These are phyloP conservation scores for Andrena flavipes DNA, from an alignment of 2,888 invertebrate species.

Conservation along the genomic window DNA sequence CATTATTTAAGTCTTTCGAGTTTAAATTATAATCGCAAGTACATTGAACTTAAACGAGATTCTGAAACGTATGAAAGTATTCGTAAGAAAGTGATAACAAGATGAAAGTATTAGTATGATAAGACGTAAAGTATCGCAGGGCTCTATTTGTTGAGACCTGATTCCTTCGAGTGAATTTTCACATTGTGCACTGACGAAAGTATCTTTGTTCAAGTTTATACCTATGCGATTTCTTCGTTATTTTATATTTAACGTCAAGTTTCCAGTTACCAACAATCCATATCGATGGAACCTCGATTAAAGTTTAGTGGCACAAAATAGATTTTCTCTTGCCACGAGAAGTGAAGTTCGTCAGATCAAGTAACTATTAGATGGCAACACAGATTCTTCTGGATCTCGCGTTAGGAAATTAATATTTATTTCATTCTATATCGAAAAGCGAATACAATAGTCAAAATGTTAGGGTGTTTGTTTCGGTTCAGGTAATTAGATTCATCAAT, in stretches of 20 bases:
- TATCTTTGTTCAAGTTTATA: neutral
- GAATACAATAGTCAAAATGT: too few relatives aligned
- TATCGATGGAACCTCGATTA: neutral
- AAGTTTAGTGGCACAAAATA: neutral
- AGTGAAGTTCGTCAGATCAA: neutral
- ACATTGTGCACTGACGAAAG: conserved; percentile 16
- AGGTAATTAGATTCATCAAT: too few relatives aligned
- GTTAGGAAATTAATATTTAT: too few relatives aligned
- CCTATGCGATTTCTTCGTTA: neutral
- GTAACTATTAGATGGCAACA: neutral
- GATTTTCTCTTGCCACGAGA: neutral
- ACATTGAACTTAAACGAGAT: conserved; percentile 18
- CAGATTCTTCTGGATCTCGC: neutral
- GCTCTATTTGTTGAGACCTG: conserved; percentile 52
- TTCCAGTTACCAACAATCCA: too few relatives aligned
- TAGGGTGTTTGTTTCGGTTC: too few relatives aligned
- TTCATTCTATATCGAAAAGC: too few relatives aligned
- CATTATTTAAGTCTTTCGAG: conserved; percentile 43
- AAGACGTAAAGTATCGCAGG: conserved; percentile 51
- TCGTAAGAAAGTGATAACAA: conserved; percentile 76
- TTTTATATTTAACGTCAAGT: neutral
- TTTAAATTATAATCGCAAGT: conserved; percentile 34
- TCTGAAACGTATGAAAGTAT: conserved; percentile 79
- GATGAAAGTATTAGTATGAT: conserved; percentile 74
- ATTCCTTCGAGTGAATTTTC: conserved; percentile 39